phyloP scores from a whole-genome alignment of 92 coral and sea anemone species.

The Epizoanthus stellaris region DNA sequence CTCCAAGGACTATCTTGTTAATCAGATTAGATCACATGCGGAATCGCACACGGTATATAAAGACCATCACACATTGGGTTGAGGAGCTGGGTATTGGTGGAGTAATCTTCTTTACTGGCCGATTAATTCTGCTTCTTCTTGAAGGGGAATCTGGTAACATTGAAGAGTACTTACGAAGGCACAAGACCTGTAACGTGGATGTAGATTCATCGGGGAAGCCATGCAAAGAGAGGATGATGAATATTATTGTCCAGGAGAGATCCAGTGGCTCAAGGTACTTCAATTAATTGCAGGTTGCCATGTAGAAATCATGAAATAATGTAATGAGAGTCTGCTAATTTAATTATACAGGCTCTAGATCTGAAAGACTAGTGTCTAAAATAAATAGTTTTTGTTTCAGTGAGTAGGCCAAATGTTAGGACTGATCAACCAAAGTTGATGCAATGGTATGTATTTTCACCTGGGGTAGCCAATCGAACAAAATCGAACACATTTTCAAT shows the following conservation, averaged over 20 bases:
- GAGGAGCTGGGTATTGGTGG: slow-evolving; percentile 71
- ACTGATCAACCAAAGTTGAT: no score
- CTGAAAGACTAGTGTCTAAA: not conserved
- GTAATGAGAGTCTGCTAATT: not conserved
- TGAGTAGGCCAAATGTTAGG: no score
- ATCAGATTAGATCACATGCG: slow-evolving; percentile 90
- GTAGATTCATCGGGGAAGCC: slow-evolving; percentile 89
- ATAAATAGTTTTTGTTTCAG: no score
- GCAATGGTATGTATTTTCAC: no score
- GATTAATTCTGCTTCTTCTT: slow-evolving; percentile 71
- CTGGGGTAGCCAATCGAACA: no score
- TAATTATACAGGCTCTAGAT: not conserved
- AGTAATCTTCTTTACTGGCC: slow-evolving; percentile 63
- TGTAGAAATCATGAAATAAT: no score
- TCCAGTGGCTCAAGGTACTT: slow-evolving; percentile 27
- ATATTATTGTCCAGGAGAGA: slow-evolving; percentile 56
- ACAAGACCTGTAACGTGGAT: slow-evolving; percentile 80
- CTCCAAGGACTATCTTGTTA: slow-evolving; percentile 47
- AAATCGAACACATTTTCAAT: no score
- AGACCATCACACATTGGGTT: slow-evolving; percentile 74
- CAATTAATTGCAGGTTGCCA: not conserved
- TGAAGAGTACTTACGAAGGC: slow-evolving; percentile 72
- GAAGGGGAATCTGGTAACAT: slow-evolving; percentile 67
- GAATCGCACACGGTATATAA: slow-evolving; percentile 72
- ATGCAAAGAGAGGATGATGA: slow-evolving; percentile 96